Conservation (phyloP, 2,888 invertebrate species). For the Apamea crenata region DNA sequence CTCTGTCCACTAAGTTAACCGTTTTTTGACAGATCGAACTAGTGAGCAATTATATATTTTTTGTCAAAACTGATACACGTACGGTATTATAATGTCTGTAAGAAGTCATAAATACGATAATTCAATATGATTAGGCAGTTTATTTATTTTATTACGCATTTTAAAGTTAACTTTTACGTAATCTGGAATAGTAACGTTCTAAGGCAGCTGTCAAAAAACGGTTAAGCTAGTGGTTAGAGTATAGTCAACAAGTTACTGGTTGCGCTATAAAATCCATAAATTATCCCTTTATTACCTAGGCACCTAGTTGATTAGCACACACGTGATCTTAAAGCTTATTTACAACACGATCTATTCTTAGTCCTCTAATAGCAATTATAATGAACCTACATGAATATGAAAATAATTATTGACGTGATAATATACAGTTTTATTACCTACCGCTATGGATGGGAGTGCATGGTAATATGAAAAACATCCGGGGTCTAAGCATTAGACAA, state of each 20-base stretch:
- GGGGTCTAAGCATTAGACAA: neutral
- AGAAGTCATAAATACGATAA: too few species aligned
- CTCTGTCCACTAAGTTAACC: too few species aligned
- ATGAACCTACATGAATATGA: slow-evolving; percentile 3
- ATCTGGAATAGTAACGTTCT: too few species aligned
- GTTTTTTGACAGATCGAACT: too few species aligned
- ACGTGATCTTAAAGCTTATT: slow-evolving; percentile 27
- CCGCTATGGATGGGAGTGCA: neutral
- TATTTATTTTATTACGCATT: too few species aligned
- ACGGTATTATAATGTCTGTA: too few species aligned
- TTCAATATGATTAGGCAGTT: too few species aligned
- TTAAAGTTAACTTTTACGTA: too few species aligned
- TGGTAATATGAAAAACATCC: neutral
- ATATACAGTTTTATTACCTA: neutral
- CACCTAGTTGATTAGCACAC: slow-evolving; percentile 15
- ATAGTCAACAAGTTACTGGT: neutral
- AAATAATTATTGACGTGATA: slow-evolving; percentile 35
- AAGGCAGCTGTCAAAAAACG: too few species aligned
- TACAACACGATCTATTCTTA: slow-evolving; percentile 17
- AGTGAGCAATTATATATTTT: too few species aligned
- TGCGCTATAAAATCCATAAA: slow-evolving; percentile 1
- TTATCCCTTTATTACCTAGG: neutral
- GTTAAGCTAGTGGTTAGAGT: too few species aligned
- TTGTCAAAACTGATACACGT: too few species aligned
- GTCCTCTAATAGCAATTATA: neutral